Evolutionary conservation across 2,113 vertebrate genomes (phyloP), one percentile per base, ranked within the genome.

Genomic region (Barbus barbus): DNA sequence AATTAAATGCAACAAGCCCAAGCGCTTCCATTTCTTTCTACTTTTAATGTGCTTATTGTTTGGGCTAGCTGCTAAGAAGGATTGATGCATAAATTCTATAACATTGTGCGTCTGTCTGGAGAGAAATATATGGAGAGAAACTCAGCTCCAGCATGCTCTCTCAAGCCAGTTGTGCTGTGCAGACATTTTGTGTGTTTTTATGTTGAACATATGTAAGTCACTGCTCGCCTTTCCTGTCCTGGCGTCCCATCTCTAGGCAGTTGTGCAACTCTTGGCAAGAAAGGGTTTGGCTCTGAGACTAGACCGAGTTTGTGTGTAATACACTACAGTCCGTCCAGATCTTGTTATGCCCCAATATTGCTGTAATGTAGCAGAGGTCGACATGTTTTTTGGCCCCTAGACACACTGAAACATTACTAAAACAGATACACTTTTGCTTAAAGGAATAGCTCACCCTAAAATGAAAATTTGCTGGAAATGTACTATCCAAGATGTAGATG

Each of bases 121-220:
- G 16, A 77, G 61, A 5, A 22, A 31, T 41, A 58, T 53, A 31
- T 51, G 6, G 60, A 26, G 48, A 58, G n/a, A 71, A 38, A 60
- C 46, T 75, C 61, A 51, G 78, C 2, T 63, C 24, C 20, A 31
- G 78, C 24, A 36, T 61, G 11, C 48, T 67, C 38, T 24, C 58
- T 61, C n/a, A 41, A 63, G 61, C 41, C 61, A 81, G 38, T 81
- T 81, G 78, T 33, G 78, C 38, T 69, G 44, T 33, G 28, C n/a
- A 58, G 51, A 46, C 13, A 75, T 78, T 81, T 60, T 53, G 67
- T 87, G 53, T 74, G 81, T 75, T 83, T 83, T 83, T 76, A 85
- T 83, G 87, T 73, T 46, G 3, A 83, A 85, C 87, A 81, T 86
- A 83, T 88, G 84, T 83, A 81, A 79, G n/a, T 73, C 77, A 78